Evolutionary conservation across 37 sponge, comb jelly and placozoan species (phyloP).

Genomic region (Beroe forskalii): DNA sequence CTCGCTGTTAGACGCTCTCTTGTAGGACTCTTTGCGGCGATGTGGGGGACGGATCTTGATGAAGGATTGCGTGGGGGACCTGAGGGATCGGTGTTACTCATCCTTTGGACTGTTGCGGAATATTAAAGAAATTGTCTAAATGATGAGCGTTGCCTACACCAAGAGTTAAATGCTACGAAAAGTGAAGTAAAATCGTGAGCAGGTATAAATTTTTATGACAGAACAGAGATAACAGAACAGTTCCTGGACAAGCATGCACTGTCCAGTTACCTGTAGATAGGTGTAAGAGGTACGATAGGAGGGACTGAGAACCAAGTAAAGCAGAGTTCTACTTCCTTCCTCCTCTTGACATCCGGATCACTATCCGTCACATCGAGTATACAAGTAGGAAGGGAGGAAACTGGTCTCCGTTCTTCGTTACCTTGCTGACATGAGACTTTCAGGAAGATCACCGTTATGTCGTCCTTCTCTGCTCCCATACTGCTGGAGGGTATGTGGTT

Average conservation of each 20-base stretch:
- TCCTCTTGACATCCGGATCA: neutral
- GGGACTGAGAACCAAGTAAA: conserved; percentile 25
- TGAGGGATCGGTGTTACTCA: neutral
- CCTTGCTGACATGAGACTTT: conserved; percentile 7
- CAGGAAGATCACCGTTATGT: conserved; percentile 4
- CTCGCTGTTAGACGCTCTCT: neutral
- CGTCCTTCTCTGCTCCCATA: neutral
- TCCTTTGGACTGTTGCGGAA: too few species aligned
- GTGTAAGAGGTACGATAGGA: neutral
- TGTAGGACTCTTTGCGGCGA: conserved; percentile 34
- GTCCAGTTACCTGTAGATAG: neutral
- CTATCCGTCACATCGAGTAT: neutral
- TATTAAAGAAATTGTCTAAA: neutral
- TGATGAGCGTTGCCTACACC: too few species aligned
- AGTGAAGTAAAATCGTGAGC: too few species aligned
- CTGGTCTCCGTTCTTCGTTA: neutral
- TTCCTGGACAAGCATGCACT: too few species aligned
- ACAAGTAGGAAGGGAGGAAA: conserved; percentile 26
- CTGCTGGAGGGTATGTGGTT: neutral
- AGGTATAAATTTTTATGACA: too few species aligned
- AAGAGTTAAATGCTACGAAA: too few species aligned
- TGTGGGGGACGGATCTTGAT: neutral
- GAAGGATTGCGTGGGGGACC: conserved; percentile 36
- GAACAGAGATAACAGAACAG: too few species aligned
- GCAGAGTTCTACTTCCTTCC: conserved; percentile 10